Base-by-base conservation (phyloP, 2,113 vertebrate genomes). In the Gnathonemus echidnorhynchus region DNA sequence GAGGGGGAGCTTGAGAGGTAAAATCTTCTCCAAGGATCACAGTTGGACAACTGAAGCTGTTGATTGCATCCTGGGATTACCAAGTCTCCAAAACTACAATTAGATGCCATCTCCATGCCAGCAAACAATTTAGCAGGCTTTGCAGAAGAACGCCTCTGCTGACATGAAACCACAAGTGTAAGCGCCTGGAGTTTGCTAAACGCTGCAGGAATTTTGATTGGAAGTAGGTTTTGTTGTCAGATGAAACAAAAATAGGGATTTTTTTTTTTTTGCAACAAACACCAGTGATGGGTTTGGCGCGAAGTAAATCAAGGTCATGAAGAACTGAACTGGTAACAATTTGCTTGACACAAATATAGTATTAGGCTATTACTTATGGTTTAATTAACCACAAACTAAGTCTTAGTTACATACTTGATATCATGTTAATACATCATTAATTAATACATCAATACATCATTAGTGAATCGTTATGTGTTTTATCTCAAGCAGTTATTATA, bases 81-180 rank as follows among this genome's bases (percentile, higher is more conserved):
- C 62, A 89, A n/a, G 45, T 48, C 66, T 77, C 88, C 35, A 80
- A 89, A 74, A 89, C 88, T 24, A 77, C 88, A 42, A 89, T 89
- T 48, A 52, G 62, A 80, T 27, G 42, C 45, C 88, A 89, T 46
- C 27, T 80, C 88, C 88, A 52, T 80, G 46, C 70, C 70, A 89
- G 48, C 88, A 80, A 52, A 35, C 46, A 50, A 48, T 80, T 89
- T 80, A 70, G 62, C 35, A 27, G 70, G 56, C 42, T 50, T 89
- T 46, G 10, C 58, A 74, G 66, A 89, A 89, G 24, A 89, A 74
- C 2, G 2, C 42, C 46, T 39, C 74, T 42, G 35, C 15, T 80
- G 74, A 80, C 74, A 80, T 70, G 10, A 70, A 70, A 70, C 74
- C 56, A 86, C 83, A 24, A 42, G 13, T 19, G 5, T 80, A 19